Base-by-base conservation (phyloP, 2,888 invertebrate species). In the Sinopyrophorus schimmeli region DNA sequence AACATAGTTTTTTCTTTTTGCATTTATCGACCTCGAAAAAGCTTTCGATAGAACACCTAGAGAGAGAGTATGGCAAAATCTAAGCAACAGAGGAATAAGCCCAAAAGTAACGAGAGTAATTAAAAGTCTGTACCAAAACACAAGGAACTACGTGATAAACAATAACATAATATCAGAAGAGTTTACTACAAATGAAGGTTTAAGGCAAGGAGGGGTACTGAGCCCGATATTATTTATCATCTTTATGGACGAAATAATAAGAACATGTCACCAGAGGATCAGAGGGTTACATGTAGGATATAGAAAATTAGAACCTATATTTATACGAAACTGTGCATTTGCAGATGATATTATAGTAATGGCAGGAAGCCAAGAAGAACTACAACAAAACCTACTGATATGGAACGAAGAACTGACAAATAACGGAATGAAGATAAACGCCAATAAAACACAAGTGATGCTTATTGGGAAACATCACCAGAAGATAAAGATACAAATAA, bases 151-250 rank as follows among this genome's bases (percentile, higher is more conserved):
- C 27, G 7, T 7, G 3, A 3, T 27, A 14, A 44, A 37, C 17
- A 26, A 20, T 5, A 20, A 15, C 1, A n/a, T n/a, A n/a, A n/a
- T n/a, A n/a, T 28, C 20, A 2, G 7, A 39, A 9, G 21, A 20
- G n/a, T 39, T 39, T 20, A 27, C 1, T 20, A 28, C 28, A 21
- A 26, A 12, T 10, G 12, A 20, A 17, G 44, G 34, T 16, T 21
- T 41, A 9, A 16, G 14, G 24, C 34, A 47, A 23, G 41, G 41
- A 31, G 41, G 47, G 5, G 35, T 23, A 9, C n/a, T 44, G 23
- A 50, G 44, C 30, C 27, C 44, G 10, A 3, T 17, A 7, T 9
- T 42, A 37, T 42, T 42, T 14, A 21, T 4, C 2, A 1, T 37
- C 2, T 11, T 20, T 15, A 44, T 44, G 35, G 37, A 35, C 30